These are phyloP conservation scores for Anthophora plumipes DNA, from an alignment of 2,888 invertebrate genomes.

Conservation along the genomic window DNA sequence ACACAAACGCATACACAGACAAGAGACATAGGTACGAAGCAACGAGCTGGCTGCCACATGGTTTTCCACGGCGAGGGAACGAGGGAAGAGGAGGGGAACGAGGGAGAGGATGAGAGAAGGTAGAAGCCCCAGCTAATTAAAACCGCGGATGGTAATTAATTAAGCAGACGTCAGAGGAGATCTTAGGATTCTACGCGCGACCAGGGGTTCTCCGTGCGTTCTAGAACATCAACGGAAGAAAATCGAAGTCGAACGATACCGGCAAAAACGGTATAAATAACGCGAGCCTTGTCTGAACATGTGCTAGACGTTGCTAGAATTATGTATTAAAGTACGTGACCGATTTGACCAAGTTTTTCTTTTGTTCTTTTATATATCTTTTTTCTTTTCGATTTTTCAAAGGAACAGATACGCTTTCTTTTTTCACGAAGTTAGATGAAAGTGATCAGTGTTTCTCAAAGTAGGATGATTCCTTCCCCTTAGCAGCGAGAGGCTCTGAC, in stretches of 20 bases:
- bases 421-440: background rate
- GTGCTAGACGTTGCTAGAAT: background rate
- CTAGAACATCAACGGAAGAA: conserved; percentile 55
- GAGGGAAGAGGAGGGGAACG: conserved; percentile 35
- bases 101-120: conserved; percentile 62
- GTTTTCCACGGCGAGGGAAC: conserved; percentile 71
- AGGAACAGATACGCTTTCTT: background rate
- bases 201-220: conserved; percentile 80
- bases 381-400: background rate
- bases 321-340: conserved; percentile 20
- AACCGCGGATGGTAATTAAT: conserved; percentile 85
- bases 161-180: conserved; percentile 83
- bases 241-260: conserved; percentile 57
- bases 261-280: conserved; percentile 25
- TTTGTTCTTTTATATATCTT: background rate
- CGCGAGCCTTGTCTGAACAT: background rate
- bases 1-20: background rate
- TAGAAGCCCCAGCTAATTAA: conserved; percentile 82
- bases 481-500: too few relatives aligned
- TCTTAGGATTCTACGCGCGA: conserved; percentile 81
- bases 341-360: background rate
- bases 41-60: conserved; percentile 69
- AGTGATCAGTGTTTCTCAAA: conserved; percentile 23
- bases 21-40: conserved; percentile 24
- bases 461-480: background rate